Evolutionary conservation across 1,140 invertebrate genomes (phyloP).

Genomic region (Capitella teleta): DNA sequence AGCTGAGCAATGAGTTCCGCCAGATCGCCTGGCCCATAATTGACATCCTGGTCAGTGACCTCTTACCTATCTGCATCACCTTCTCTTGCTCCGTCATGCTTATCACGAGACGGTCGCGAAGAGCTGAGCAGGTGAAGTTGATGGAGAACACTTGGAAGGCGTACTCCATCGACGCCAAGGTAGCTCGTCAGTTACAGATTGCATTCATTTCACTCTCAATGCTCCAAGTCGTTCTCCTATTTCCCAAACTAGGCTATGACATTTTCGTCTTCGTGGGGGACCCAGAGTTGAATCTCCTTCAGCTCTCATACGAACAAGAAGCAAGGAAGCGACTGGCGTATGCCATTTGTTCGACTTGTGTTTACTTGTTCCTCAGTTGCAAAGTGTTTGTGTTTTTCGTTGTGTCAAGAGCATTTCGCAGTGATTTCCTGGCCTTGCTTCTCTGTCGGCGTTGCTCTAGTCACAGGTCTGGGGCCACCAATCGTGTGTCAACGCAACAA

Average conservation of each 20-base stretch:
- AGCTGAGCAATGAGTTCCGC: constrained; percentile 17
- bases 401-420: constrained; percentile 16
- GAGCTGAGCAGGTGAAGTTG: constrained; percentile 7
- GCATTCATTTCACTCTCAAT: constrained; percentile 8
- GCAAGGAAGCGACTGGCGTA: constrained; percentile 3
- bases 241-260: constrained; percentile 9
- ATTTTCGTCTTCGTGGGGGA: constrained; percentile 10
- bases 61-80: constrained; percentile 20
- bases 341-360: constrained; percentile 14
- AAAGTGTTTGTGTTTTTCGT: constrained; percentile 21
- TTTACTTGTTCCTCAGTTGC: constrained; percentile 19
- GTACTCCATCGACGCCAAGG: constrained; percentile 8
- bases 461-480: background rate
- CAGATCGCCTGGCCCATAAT: constrained; percentile 26
- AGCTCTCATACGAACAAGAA: background rate
- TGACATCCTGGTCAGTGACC: constrained; percentile 19
- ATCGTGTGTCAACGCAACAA: background rate
- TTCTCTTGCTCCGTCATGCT: constrained; percentile 14
- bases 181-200: constrained; percentile 8
- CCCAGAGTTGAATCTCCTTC: constrained; percentile 4
- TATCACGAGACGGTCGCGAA: constrained; percentile 8
- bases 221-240: constrained; percentile 5
- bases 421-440: constrained; percentile 12
- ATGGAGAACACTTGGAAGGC: constrained; percentile 15
- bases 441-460: constrained; percentile 6